These are phyloP conservation scores for Caenorhabditis becei DNA, from an alignment of 2,888 invertebrate genomes.

Conservation along the genomic window DNA sequence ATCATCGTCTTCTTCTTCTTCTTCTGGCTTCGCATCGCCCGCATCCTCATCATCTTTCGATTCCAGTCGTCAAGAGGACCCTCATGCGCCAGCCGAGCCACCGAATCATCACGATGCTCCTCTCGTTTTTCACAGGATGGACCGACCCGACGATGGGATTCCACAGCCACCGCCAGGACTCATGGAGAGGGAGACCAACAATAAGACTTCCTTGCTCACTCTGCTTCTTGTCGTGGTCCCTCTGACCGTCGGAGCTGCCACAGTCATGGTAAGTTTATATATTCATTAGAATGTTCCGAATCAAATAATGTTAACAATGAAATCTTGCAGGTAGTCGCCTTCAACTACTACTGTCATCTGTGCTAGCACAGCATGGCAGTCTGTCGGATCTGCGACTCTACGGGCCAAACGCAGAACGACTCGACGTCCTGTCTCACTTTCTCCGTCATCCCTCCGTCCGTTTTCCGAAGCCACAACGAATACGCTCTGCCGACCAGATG, in stretches of 20 bases:
- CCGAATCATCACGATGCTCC: slow-evolving; percentile 64
- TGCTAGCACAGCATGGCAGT: slow-evolving; percentile 68
- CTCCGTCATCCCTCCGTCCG: slow-evolving; percentile 42
- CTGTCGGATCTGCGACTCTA: slow-evolving; percentile 63
- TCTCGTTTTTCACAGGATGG: slow-evolving; percentile 71
- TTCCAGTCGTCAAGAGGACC: slow-evolving; percentile 62
- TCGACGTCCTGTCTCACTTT: slow-evolving; percentile 55
- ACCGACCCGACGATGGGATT: slow-evolving; percentile 66
- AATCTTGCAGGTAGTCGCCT: slow-evolving; percentile 75
- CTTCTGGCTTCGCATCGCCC: slow-evolving; percentile 27
- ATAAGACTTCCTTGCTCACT: slow-evolving; percentile 76
- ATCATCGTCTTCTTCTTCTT: slow-evolving; percentile 33
- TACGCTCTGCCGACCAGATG: slow-evolving; percentile 70
- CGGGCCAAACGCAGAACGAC: slow-evolving; percentile 69
- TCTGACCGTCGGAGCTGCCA: slow-evolving; percentile 79
- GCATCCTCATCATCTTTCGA: slow-evolving; percentile 53
- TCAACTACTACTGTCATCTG: slow-evolving; percentile 81
- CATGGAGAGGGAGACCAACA: slow-evolving; percentile 52
- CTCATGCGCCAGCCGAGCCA: slow-evolving; percentile 36
- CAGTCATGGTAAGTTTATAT: slow-evolving; percentile 73
- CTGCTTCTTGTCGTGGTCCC: slow-evolving; percentile 81
- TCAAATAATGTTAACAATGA: neutral
- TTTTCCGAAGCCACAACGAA: slow-evolving; percentile 68
- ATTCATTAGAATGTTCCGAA: no score
- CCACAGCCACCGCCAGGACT: slow-evolving; percentile 37